Base-by-base conservation (phyloP, 2,797 vertebrate genomes). In the Manis javanica region DNA sequence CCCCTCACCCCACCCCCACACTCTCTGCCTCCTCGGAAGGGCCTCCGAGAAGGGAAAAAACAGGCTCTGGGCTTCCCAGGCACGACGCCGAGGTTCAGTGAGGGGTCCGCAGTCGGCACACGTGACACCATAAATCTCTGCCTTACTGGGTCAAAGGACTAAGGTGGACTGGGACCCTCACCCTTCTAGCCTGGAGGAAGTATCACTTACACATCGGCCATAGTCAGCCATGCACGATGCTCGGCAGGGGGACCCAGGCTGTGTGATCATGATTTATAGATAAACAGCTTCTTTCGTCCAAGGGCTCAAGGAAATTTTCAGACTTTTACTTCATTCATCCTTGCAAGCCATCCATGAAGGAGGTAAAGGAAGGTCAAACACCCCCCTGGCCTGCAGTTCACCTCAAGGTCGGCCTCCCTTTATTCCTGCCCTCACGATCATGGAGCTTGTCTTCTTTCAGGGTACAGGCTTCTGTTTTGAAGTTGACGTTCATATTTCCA, bases 281-380 rank as follows among this genome's bases (percentile, higher is more conserved):
- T 93, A 95, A 97, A 91, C 64, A 64, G 83, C 79, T 92, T 66
- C 85, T 91, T 95, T 93, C 91, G 91, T 63, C 34, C 81, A 93
- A 94, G 75, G 74, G 66, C 75, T 94, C 64, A 51, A 75, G 61
- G 71, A 92, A 93, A 96, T 87, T 46, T 87, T 92, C 61, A n/a
- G 90, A 94, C 91, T 94, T 96, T 96, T 34, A 88, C 87, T 86
- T 95, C 93, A 96, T 95, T 87, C 87, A 87, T 84, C 82, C 68
- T 51, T 39, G 42, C 63, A 95, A 93, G 69, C 63, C 95, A 92
- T 82, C 90, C 94, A 87, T 57, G 84, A 93, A 18, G 11, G 63
- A 87, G 77, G 68, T 61, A 77, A 85, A 87, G 72, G 53, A 66
- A 88, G 86, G 87, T 72, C 49, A 31, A 14, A 37, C 26, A 74